phyloP scores from a whole-genome alignment of 2,797 vertebrate genomes.

The Florisuga fusca region DNA sequence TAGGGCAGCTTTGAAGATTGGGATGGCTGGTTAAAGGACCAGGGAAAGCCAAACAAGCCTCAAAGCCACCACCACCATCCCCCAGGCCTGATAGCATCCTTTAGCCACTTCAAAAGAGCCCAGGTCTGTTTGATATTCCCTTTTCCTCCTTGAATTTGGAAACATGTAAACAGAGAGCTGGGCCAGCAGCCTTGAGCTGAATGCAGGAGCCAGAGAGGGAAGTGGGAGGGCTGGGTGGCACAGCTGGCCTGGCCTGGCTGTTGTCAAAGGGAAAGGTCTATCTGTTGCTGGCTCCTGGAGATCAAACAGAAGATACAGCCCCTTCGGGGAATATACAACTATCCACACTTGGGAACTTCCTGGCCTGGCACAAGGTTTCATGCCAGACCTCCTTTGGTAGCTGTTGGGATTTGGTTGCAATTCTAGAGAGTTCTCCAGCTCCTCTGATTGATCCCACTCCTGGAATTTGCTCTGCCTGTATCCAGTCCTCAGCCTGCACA shows the following conservation, averaged over 20 bases:
- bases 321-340: not conserved
- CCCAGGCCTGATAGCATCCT: conserved; percentile 44
- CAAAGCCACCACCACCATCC: conserved; percentile 24
- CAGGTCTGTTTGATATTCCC: conserved; percentile 70
- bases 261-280: not conserved
- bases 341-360: not conserved
- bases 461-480: not conserved
- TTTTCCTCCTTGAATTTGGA: conserved; percentile 65
- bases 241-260: conserved; percentile 54
- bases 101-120: conserved; percentile 60
- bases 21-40: not conserved
- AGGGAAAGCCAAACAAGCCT: conserved; percentile 63
- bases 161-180: conserved; percentile 51
- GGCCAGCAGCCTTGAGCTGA: conserved; percentile 40
- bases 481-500: not conserved
- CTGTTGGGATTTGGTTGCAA: not conserved
- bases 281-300: not conserved
- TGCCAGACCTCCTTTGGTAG: not conserved
- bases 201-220: not conserved
- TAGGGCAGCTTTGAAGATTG: not conserved
- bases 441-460: not conserved
- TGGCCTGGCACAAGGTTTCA: not conserved
- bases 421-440: not conserved
- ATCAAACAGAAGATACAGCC: conserved; percentile 15
- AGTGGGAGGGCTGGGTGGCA: not conserved